Evolutionary conservation across 2,888 invertebrate genomes (phyloP).

Genomic region (Drosophila nr. fundita): DNA sequence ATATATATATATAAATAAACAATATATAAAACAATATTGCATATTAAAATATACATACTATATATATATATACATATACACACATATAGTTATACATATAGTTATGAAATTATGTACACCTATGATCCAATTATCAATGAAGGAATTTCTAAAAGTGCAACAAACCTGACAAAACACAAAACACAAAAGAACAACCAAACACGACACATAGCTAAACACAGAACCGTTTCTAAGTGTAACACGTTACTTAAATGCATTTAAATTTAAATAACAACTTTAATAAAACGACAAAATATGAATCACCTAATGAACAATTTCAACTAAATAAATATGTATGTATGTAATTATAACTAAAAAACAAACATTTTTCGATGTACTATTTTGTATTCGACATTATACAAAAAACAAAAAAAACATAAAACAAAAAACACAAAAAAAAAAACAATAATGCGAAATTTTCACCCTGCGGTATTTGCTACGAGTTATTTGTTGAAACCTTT

Average conservation of each 20-base stretch:
- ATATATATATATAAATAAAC: conserved; percentile 44
- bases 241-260: conserved; percentile 80
- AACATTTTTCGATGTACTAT: conserved; percentile 70
- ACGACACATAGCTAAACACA: conserved; percentile 45
- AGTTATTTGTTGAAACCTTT: conserved; percentile 57
- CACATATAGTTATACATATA: conserved; percentile 45
- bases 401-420: conserved; percentile 12
- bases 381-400: conserved; percentile 75
- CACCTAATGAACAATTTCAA: conserved; percentile 55
- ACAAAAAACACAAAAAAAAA: conserved; percentile 9
- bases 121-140: conserved; percentile 43
- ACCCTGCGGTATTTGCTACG: conserved; percentile 58
- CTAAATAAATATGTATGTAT: conserved; percentile 51
- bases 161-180: conserved; percentile 52
- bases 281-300: conserved; percentile 37
- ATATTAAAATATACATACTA: conserved; percentile 44
- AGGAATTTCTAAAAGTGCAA: conserved; percentile 60
- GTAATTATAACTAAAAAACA: conserved; percentile 34
- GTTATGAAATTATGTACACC: conserved; percentile 63
- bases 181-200: conserved; percentile 6
- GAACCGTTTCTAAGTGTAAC: conserved; percentile 64
- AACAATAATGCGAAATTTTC: conserved; percentile 29
- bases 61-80: conserved; percentile 33
- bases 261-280: conserved; percentile 66
- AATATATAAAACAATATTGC: conserved; percentile 31